phyloP scores from a whole-genome alignment of 2,888 invertebrate genomes.

The Patella ulyssiponensis region DNA sequence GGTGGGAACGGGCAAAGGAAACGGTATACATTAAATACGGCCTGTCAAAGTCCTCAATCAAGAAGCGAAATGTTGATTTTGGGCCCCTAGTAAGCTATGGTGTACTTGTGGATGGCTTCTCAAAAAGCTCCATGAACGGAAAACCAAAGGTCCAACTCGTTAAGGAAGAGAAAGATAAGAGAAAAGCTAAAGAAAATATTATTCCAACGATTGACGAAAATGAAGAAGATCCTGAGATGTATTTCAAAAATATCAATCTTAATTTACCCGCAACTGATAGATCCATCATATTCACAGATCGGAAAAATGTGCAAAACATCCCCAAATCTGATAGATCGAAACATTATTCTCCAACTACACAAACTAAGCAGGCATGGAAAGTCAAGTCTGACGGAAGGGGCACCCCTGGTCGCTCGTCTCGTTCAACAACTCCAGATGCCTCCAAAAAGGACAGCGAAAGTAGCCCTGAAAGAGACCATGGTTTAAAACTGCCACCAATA shows the following conservation, averaged over 20 bases:
- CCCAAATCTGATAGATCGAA: neutral
- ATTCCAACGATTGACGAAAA: constrained; percentile 26
- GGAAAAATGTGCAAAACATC: neutral
- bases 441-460: constrained; percentile 13
- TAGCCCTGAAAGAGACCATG: constrained; percentile 17
- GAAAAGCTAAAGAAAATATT: constrained; percentile 35
- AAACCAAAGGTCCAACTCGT: constrained; percentile 43
- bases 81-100: constrained; percentile 64
- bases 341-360: neutral
- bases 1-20: constrained; percentile 68
- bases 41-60: constrained; percentile 61
- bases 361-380: neutral
- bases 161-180: constrained; percentile 32
- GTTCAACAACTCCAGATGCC: constrained; percentile 13
- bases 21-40: constrained; percentile 60
- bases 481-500: constrained; percentile 45
- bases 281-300: neutral
- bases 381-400: neutral
- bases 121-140: constrained; percentile 61
- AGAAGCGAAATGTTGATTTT: constrained; percentile 46
- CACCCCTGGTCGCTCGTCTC: constrained; percentile 10
- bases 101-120: constrained; percentile 63
- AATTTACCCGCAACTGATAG: constrained; percentile 22
- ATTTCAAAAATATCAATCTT: constrained; percentile 57
- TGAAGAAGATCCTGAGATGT: constrained; percentile 57